These are phyloP conservation scores for Allacma fusca DNA, from an alignment of 2,888 invertebrate species.

Conservation along the genomic window DNA sequence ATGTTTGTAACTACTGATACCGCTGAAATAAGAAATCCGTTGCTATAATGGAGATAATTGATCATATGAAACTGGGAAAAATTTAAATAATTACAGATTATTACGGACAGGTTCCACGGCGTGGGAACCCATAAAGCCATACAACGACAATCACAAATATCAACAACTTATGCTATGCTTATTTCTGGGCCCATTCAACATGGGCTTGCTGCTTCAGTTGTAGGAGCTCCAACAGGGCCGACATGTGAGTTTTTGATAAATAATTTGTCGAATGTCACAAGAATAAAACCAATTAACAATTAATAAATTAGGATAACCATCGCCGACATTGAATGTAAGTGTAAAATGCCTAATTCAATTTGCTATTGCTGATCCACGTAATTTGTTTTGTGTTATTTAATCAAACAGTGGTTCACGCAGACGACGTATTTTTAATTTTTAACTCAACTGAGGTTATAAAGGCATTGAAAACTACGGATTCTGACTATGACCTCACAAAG, in stretches of 20 bases:
- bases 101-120: neutral
- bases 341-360: too few relatives aligned
- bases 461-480: neutral
- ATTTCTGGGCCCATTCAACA: neutral
- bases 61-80: too few relatives aligned
- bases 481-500: neutral
- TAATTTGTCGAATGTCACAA: too few relatives aligned
- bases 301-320: too few relatives aligned
- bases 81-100: neutral
- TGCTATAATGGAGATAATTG: too few relatives aligned
- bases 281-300: too few relatives aligned
- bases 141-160: neutral
- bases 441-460: neutral
- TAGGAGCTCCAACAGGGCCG: neutral
- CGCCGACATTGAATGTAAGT: too few relatives aligned
- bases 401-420: neutral
- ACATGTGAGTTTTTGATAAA: neutral
- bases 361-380: too few relatives aligned
- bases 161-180: conserved; percentile 15
- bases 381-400: too few relatives aligned
- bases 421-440: neutral
- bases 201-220: neutral
- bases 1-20: neutral
- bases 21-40: too few relatives aligned
- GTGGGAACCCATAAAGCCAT: conserved; percentile 27